Evolutionary conservation across 92 coral and sea anemone species (phyloP).

Genomic region (Umimayanthus kanabou): DNA sequence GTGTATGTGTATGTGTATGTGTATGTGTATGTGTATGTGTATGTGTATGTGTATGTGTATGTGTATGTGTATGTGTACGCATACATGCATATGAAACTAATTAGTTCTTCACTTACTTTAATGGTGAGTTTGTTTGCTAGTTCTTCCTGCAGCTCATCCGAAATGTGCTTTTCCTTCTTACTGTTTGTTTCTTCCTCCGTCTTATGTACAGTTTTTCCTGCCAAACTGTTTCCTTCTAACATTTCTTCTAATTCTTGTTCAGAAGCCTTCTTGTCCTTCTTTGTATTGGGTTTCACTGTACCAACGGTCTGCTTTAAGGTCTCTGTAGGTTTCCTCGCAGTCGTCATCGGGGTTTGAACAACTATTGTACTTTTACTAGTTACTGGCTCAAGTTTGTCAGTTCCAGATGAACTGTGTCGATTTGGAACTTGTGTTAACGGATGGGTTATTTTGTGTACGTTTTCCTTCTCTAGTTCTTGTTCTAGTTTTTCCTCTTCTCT

Average conservation of each 20-base stretch:
- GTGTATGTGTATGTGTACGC: too few species aligned
- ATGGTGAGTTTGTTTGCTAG: constrained; percentile 62
- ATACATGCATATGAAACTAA: neutral
- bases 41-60: too few species aligned
- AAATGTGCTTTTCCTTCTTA: neutral
- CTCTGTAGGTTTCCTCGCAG: constrained; percentile 3
- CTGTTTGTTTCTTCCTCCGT: neutral
- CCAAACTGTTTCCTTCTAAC: neutral
- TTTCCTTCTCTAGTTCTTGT: neutral
- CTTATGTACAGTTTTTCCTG: neutral
- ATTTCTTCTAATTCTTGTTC: neutral
- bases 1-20: too few species aligned
- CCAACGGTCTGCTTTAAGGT: neutral
- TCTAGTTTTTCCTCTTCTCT: constrained; percentile 34
- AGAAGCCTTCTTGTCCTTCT: neutral
- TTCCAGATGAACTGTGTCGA: neutral
- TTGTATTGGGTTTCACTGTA: neutral
- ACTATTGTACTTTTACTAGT: neutral
- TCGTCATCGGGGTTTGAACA: neutral
- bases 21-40: too few species aligned
- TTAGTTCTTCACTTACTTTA: constrained; percentile 60
- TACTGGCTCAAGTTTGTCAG: too few species aligned
- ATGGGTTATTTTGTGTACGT: neutral
- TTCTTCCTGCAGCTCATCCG: neutral
- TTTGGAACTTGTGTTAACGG: neutral